Conservation (phyloP, 2,888 invertebrate species). For the Lagria hirta region DNA sequence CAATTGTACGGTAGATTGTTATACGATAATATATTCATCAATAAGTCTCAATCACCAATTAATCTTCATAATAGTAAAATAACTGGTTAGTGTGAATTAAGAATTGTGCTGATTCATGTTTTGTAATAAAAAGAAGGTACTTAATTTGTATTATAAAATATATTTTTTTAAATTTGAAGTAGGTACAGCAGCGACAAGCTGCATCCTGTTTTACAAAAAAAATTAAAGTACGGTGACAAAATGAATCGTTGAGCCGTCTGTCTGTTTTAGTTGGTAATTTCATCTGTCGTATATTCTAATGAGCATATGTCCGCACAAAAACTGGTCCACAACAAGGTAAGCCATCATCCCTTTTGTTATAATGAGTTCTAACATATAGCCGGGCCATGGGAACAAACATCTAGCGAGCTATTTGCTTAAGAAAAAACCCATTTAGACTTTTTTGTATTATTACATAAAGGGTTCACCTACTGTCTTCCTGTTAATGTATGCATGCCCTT, state of each 20-base stretch:
- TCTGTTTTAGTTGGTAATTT: too few species aligned
- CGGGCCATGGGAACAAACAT: slow-evolving; percentile 37
- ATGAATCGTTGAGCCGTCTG: slow-evolving; percentile 9
- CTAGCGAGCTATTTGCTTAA: slow-evolving; percentile 44
- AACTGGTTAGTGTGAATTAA: too few species aligned
- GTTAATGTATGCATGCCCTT: slow-evolving; percentile 52
- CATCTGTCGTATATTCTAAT: slow-evolving; percentile 23
- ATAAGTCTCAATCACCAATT: slow-evolving; percentile 14
- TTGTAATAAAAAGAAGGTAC: too few species aligned
- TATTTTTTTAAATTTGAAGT: too few species aligned
- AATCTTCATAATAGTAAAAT: too few species aligned
- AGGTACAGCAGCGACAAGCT: too few species aligned
- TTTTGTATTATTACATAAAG: slow-evolving; percentile 42
- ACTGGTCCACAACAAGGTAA: slow-evolving; percentile 27
- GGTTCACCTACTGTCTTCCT: slow-evolving; percentile 50
- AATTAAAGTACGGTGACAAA: slow-evolving; percentile 17
- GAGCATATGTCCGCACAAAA: slow-evolving; percentile 31
- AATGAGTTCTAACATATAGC: slow-evolving; percentile 20
- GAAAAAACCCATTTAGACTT: slow-evolving; percentile 42
- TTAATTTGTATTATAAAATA: too few species aligned
- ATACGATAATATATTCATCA: slow-evolving; percentile 26
- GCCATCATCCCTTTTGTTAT: slow-evolving; percentile 31
- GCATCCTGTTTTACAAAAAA: too few species aligned
- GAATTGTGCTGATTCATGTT: too few species aligned
- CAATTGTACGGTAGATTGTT: slow-evolving; percentile 14